Base-by-base conservation (phyloP, 2,113 vertebrate genomes). In the Tringa solitaria region DNA sequence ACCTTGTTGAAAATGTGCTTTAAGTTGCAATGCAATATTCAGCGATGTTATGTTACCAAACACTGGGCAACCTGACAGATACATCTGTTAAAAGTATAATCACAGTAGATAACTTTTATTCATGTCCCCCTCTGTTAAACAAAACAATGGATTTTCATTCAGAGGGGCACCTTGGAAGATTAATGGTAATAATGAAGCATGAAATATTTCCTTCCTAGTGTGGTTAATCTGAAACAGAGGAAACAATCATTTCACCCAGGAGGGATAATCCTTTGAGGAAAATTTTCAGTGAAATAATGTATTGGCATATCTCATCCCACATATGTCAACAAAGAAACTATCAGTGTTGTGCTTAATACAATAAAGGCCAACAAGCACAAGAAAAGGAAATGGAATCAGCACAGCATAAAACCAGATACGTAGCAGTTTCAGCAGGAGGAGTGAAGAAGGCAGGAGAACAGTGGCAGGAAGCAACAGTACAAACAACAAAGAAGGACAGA, bases 141-240 rank as follows among this genome's bases (percentile, higher is more conserved):
- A 78, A 95, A 96, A 96, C 87, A 96, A 96, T 95, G 74, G 87
- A 96, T 97, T 97, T 97, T 94, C 95, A 95, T 95, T 96, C 91
- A 86, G n/a, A 96, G 88, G 90, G 89, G 83, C 89, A 95, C 93
- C 94, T 97, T 97, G 92, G 76, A 96, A 97, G 96, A 97, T 96
- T 96, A 97, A 97, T 95, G 64, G 74, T 78, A 92, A 95, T 97
- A 96, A 97, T 87, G 95, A 96, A 97, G 93, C 90, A 79, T 95
- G 93, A 96, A 97, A 95, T 95, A 96, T 93, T 95, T 97, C 95
- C 83, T 95, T 96, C 87, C 89, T 96, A 89, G 70, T 1, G 10
- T 86, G 90, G 67, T 95, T 97, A 96, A 96, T 96, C 89, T 94
- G 95, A 94, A 96, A 91, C 41, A 78, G 84, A 93, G 75, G 85